Percentiles rank a stretch among this genome's conserved stretches.
Conservation (phyloP, 2,888 invertebrate genomes). For the Synanthedon myopaeformis region DNA sequence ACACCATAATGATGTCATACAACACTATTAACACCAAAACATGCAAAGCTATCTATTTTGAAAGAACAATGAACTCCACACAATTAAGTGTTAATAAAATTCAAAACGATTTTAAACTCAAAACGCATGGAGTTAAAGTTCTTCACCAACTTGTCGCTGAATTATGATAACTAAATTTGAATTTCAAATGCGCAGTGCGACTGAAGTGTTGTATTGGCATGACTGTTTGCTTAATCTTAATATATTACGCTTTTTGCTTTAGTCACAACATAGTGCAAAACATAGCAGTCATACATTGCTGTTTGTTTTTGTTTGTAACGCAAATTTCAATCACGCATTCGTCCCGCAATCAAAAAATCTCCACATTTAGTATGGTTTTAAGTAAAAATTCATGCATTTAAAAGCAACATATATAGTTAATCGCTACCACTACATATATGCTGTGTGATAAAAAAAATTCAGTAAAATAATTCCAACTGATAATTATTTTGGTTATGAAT, state of each 20-base stretch:
- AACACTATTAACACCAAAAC: conserved; percentile 18
- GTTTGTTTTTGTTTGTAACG: conserved; percentile 9
- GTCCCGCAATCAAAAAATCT: conserved; percentile 45
- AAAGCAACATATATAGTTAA: no score
- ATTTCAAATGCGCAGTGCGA: conserved; percentile 21
- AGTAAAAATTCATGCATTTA: conserved; percentile 1
- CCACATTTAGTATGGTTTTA: conserved; percentile 13
- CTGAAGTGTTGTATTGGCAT: conserved; percentile 7
- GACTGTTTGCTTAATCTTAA: conserved; percentile 12
- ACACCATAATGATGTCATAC: conserved; percentile 4
- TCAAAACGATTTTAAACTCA: background rate
- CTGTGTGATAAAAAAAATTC: no score
- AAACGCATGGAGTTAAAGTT: background rate
- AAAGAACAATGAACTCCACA: conserved; percentile 23
- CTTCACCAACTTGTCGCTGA: conserved; percentile 2
- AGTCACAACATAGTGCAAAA: conserved; percentile 25
- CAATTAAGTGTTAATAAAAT: background rate
- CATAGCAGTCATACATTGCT: conserved; percentile 35
- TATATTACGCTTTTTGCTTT: conserved; percentile 15
- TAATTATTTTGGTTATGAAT: no score
- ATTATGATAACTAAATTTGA: conserved; percentile 25
- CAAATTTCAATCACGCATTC: conserved; percentile 34
- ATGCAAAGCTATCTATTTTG: conserved; percentile 29
- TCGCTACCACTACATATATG: no score
- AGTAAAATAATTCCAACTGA: no score